These are phyloP conservation scores for Apolygus lucorum DNA, from an alignment of 1,140 invertebrate species.

Conservation along the genomic window DNA sequence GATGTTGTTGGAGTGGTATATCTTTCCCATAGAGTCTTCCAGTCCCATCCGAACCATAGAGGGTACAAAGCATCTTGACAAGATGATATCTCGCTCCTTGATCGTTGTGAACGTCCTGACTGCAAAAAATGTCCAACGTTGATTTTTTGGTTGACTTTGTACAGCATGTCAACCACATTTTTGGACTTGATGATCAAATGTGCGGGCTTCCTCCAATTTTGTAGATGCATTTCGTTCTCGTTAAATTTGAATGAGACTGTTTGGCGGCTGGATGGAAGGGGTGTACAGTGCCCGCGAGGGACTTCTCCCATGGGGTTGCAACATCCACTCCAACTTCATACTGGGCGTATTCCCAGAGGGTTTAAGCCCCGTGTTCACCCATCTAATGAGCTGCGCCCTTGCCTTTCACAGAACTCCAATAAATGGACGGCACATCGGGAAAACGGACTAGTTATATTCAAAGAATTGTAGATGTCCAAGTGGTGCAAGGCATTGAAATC, in stretches of 20 bases:
- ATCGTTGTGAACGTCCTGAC: constrained; percentile 14
- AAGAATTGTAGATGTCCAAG: neutral
- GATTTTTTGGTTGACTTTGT: constrained; percentile 21
- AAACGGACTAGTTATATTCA: neutral
- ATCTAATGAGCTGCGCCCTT: constrained; percentile 76
- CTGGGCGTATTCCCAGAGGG: constrained; percentile 61
- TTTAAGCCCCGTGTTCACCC: constrained; percentile 78
- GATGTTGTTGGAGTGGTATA: constrained; percentile 62
- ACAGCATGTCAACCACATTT: constrained; percentile 8
- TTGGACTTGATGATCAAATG: constrained; percentile 33
- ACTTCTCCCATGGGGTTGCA: constrained; percentile 22
- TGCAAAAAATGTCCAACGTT: constrained; percentile 14
- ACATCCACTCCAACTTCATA: constrained; percentile 52
- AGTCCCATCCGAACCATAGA: constrained; percentile 76
- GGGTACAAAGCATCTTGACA: constrained; percentile 69
- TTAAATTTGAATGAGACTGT: constrained; percentile 37
- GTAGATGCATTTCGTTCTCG: constrained; percentile 48
- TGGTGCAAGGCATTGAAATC: neutral
- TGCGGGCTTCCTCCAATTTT: constrained; percentile 55
- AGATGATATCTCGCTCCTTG: constrained; percentile 70
- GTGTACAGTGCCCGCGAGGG: constrained; percentile 42
- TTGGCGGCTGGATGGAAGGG: constrained; percentile 44
- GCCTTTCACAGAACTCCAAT: constrained; percentile 57
- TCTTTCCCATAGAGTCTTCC: constrained; percentile 73
- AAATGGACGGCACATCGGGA: neutral